Evolutionary conservation across 1,140 invertebrate genomes (phyloP).

Genomic region (Latrodectus geometricus): DNA sequence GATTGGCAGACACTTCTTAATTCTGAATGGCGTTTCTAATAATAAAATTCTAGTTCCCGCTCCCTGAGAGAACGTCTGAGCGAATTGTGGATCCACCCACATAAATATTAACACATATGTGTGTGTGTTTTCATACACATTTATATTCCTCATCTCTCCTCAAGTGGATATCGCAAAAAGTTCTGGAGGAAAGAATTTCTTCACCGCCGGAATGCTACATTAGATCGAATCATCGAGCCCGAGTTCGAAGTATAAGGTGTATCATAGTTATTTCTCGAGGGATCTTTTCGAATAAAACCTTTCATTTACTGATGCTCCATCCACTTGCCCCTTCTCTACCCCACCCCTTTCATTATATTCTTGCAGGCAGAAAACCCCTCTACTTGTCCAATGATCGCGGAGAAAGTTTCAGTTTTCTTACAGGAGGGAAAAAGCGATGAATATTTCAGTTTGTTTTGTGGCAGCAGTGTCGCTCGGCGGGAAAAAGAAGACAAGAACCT

Average conservation of each 20-base stretch:
- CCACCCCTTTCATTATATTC: background rate
- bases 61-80: background rate
- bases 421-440: conserved; percentile 11
- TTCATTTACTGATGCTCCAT: background rate
- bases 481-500: background rate
- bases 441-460: conserved; percentile 22
- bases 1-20: too few relatives aligned
- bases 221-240: background rate
- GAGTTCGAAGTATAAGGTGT: background rate
- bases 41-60: too few relatives aligned
- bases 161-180: background rate
- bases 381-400: background rate
- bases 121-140: background rate
- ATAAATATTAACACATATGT: background rate
- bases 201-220: background rate
- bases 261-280: background rate
- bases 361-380: background rate
- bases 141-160: background rate
- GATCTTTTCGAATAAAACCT: background rate
- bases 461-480: background rate
- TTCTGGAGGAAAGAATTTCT: background rate
- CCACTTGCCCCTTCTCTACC: background rate
- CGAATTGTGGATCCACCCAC: background rate
- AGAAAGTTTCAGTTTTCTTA: background rate
- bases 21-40: too few relatives aligned